phyloP scores from a whole-genome alignment of 1,140 invertebrate species.

The Bombus confusus region DNA sequence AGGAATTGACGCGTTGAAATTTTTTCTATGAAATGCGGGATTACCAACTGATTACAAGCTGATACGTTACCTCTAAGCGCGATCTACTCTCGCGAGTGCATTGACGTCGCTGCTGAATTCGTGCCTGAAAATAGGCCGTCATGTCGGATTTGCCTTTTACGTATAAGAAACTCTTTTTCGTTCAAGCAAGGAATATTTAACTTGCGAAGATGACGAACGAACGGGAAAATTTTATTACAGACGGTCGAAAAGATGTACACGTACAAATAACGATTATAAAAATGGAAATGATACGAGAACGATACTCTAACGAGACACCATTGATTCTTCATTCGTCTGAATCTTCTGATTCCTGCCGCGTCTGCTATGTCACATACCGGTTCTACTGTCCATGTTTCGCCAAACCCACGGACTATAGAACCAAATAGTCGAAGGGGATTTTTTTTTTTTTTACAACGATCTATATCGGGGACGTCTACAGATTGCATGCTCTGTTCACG shows the following conservation, averaged over 20 bases:
- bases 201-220: too few species aligned
- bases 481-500: conserved; percentile 72
- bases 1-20: background rate
- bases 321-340: too few species aligned
- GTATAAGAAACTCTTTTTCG: conserved; percentile 2
- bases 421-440: background rate
- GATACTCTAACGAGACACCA: too few species aligned
- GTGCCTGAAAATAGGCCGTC: conserved; percentile 40
- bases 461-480: conserved; percentile 77
- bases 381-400: background rate
- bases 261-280: too few species aligned
- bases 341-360: conserved; percentile 3
- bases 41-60: conserved; percentile 2
- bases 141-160: conserved; percentile 33
- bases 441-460: conserved; percentile 56
- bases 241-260: too few species aligned
- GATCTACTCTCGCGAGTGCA: background rate
- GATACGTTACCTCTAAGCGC: conserved; percentile 9
- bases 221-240: too few species aligned
- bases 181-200: background rate
- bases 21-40: conserved; percentile 2
- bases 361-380: background rate
- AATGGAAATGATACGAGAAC: too few species aligned
- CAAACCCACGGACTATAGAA: background rate
- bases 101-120: conserved; percentile 32